Evolutionary conservation across 2,797 vertebrate genomes (phyloP).

Genomic region (Pipistrellus pygmaeus): DNA sequence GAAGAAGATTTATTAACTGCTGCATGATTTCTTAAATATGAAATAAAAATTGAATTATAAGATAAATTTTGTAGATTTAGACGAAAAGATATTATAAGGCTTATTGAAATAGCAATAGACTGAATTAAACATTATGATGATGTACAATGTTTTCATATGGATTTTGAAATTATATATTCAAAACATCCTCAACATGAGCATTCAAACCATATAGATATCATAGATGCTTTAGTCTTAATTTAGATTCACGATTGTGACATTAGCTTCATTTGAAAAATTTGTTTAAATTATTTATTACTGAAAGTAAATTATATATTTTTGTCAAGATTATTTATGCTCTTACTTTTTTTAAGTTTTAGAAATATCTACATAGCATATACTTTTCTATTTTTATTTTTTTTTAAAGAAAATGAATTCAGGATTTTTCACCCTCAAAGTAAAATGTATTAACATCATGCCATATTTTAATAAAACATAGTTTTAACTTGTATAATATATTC

Average conservation of each 20-base stretch:
- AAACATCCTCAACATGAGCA: not conserved
- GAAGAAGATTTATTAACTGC: slow-evolving; percentile 79
- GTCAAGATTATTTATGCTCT: slow-evolving; percentile 36
- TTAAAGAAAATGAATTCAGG: slow-evolving; percentile 4
- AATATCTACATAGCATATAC: not conserved
- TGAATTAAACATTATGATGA: not conserved
- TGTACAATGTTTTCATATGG: not conserved
- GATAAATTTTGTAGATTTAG: not conserved
- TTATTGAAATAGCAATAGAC: not conserved
- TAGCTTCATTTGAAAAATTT: not conserved
- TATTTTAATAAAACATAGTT: slow-evolving; percentile 47
- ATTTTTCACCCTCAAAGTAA: slow-evolving; percentile 15
- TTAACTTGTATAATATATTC: slow-evolving; percentile 47
- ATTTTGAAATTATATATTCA: not conserved
- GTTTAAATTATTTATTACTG: slow-evolving; percentile 32
- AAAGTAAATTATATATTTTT: slow-evolving; percentile 60
- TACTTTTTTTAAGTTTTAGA: not conserved
- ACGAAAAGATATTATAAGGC: not conserved
- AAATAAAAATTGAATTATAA: not conserved
- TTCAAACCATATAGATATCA: not conserved
- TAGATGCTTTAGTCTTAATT: not conserved
- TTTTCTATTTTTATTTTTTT: not conserved
- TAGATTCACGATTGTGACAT: not conserved
- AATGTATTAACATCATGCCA: not conserved
- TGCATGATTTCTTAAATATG: slow-evolving; percentile 64